Base-by-base conservation (phyloP, 2,113 vertebrate genomes). In the Dolichallabes microphthalmus region DNA sequence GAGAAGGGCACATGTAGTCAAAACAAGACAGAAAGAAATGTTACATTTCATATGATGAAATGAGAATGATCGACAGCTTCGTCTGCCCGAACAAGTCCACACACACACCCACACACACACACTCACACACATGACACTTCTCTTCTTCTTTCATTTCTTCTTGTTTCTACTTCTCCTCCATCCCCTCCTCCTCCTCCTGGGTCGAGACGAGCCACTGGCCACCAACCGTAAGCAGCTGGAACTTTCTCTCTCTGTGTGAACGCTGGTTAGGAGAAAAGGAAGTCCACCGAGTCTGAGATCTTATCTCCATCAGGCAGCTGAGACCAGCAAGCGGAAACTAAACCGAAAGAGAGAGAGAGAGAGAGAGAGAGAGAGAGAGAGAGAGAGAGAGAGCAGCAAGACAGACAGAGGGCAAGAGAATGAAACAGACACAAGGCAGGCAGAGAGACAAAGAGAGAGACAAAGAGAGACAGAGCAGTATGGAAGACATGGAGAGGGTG, bases 271-370 rank as follows among this genome's bases (percentile, higher is more conserved):
- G 92, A 85, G 64, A 82, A 92, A 92, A 94, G 94, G 95, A 95
- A 95, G 94, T 94, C 92, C 92, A 94, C 87, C 89, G 90, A 91
- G 83, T 90, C 80, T 87, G 90, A 95, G 94, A 95, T 95, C 90
- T 93, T 95, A 95, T 95, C 95, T 93, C 84, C 87, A 89, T 76
- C 89, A 88, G 93, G 85, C 95, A 95, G 94, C 93, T 94, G 0
- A 92, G 92, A 94, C 93, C 93, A 94, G 92, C 93, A 94, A 95
- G 91, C 89, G 87, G 91, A 91, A 89, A 80, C 78, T 83, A 0
- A 79, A 0, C 73, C 55, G 82, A 89, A 79, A 90, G 82, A 88
- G 75, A 86, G 75, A 80, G n/a, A 80, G 80, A 86, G 80, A 66
- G 20, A 85, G 64, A 82, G 64, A 66, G 64, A 66, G 71, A 86